Evolutionary conservation across 2,113 vertebrate species (phyloP), one percentile per base, ranked within the genome.

Genomic region (Oriolus oriolus): DNA sequence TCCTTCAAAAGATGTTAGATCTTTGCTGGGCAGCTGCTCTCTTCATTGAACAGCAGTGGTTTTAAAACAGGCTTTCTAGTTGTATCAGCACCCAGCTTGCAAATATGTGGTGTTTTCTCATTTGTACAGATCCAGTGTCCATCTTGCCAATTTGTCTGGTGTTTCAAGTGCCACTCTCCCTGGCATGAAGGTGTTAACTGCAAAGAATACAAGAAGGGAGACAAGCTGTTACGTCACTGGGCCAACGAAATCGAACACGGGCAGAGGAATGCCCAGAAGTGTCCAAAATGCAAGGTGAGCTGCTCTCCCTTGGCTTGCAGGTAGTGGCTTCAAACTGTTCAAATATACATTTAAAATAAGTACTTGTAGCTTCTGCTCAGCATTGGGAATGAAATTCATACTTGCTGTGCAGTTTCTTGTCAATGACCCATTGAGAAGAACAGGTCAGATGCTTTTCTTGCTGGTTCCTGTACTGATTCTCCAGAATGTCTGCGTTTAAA

Each of bases 251-350:
- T 99, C 16, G 99, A 99, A 88, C 99, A 99, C 3, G 99, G 99
- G n/a, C 99, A 99, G 96, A 99, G 99, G 92, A 99, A 99, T 65
- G 99, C 99, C 80, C 99, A 99, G 97, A 99, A 99, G 93, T 99
- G 99, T 97, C 99, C 99, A 30, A 98, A 98, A 93, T 99, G 99
- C 98, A 99, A 99, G 99, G 99, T 99, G 86, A 98, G 98, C 28
- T 77, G 41, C 44, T 37, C 35, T 88, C 49, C 84, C 21, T 73
- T 61, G 60, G 30, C 21, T 69, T 64, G 42, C 64, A 79, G 50
- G 41, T 92, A 39, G 86, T 74, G 63, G 49, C 70, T 76, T 80
- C 31, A 52, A 41, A 37, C 16, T 1, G 0, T 27, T 76, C 31
- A 57, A 80, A 42, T 53, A 41, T 7, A n/a, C 82, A 59, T 82